Evolutionary conservation across 2,797 vertebrate species (phyloP), one percentile per base, ranked within the genome.

Genomic region (Chromis chromis): DNA sequence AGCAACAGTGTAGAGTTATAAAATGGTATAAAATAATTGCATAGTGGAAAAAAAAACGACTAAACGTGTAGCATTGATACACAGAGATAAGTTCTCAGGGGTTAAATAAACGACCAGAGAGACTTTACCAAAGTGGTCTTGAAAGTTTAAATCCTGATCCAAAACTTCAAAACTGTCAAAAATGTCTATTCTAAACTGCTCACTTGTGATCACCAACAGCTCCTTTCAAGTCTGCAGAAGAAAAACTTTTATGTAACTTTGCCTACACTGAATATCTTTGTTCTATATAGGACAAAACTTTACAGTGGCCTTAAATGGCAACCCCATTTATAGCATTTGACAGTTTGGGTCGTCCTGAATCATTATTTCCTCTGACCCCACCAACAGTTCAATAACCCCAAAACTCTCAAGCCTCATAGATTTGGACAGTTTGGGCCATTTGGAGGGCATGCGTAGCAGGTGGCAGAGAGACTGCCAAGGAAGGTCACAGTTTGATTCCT

Each of bases 371-470:
- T 71, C 13, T 59, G 49, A 70, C 63, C 57, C 25, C 22, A 9
- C 24, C 50, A 61, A 39, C 3, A 68, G 65, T 36, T 67, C 59
- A 64, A n/a, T 27, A 27, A 57, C 27, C 27, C 31, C 55, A 33
- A 61, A 73, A 68, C 55, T 76, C 57, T 61, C 1, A 39, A 22
- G 25, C 74, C 24, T 76, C 63, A 36, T 46, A 28, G 31, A 64
- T 67, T 22, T 52, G 69, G 78, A 79, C 81, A 79, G 60, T 69
- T 64, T 9, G 11, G 73, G 62, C 54, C 65, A 56, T 67, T 82
- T 87, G 67, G 81, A 87, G 81, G 81, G 25, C 31, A 16, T 3
- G 54, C 61, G 63, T 42, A 84, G 77, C 85, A 86, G 85, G 82
- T 88, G 88, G 86, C 64, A 56, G 52, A 57, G 39, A 52, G 56